phyloP scores from a whole-genome alignment of 2,888 invertebrate species.

The Agriotes lineatus region DNA sequence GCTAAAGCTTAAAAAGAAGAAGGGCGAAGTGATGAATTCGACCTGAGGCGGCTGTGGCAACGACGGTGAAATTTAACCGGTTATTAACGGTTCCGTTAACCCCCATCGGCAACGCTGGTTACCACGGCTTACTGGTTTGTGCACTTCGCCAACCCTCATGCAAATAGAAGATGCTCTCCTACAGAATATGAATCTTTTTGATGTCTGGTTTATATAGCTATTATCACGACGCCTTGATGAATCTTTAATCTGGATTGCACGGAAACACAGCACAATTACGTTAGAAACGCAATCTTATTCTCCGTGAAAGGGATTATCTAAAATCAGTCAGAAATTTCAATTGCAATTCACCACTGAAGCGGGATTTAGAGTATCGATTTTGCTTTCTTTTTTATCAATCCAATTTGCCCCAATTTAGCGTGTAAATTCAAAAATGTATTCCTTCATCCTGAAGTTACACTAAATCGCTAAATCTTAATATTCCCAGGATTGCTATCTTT shows the following conservation, averaged over 20 bases:
- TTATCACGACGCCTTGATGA: constrained; percentile 15
- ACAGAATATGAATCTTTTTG: constrained; percentile 14
- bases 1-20: constrained; percentile 28
- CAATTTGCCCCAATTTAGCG: too few species aligned
- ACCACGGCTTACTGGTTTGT: constrained; percentile 19
- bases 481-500: too few species aligned
- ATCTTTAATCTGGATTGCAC: constrained; percentile 5
- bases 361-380: too few species aligned
- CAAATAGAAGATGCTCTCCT: constrained; percentile 20
- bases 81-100: constrained; percentile 36
- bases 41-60: constrained; percentile 24
- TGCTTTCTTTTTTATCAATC: too few species aligned
- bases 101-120: constrained; percentile 22
- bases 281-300: constrained; percentile 6
- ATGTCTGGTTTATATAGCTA: constrained; percentile 5
- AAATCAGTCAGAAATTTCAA: too few species aligned
- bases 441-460: too few species aligned
- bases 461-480: too few species aligned
- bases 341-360: too few species aligned
- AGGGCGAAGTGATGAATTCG: constrained; percentile 33
- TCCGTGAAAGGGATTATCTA: constrained; percentile 1
- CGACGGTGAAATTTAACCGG: constrained; percentile 35
- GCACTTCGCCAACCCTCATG: constrained; percentile 21
- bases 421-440: too few species aligned
- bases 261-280: background rate